These are phyloP conservation scores for Archips xylosteana DNA, from an alignment of 2,888 invertebrate genomes.

Conservation along the genomic window DNA sequence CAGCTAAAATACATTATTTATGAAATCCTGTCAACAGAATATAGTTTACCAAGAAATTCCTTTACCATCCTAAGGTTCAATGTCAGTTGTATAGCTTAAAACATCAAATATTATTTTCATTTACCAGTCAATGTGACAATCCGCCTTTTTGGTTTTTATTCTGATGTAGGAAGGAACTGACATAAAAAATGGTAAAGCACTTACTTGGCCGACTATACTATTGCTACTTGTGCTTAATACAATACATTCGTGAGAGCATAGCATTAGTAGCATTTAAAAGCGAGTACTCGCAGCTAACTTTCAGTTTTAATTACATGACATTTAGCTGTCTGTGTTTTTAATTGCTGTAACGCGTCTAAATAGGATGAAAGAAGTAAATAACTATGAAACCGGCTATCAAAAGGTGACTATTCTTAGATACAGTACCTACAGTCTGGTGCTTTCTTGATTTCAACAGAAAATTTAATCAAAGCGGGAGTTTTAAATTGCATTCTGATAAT, in stretches of 20 bases:
- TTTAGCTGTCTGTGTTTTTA: conserved; percentile 52
- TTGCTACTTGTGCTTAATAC: conserved; percentile 4
- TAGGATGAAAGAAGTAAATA: conserved; percentile 35
- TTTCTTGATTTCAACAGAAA: conserved; percentile 1
- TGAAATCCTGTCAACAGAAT: background rate
- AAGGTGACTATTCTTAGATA: conserved; percentile 10
- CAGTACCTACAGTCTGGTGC: background rate
- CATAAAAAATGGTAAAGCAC: too few relatives aligned
- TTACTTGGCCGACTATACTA: too few relatives aligned
- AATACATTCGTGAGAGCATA: conserved; percentile 52
- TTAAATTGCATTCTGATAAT: background rate
- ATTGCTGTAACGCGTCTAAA: conserved; percentile 51
- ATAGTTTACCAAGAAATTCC: background rate
- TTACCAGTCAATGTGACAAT: too few relatives aligned
- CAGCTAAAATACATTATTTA: background rate
- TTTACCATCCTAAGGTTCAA: too few relatives aligned
- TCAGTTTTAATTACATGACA: conserved; percentile 51
- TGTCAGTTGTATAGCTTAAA: too few relatives aligned
- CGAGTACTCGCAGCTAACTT: conserved; percentile 45
- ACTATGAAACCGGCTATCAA: conserved; percentile 11
- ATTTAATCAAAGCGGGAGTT: background rate
- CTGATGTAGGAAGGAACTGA: too few relatives aligned
- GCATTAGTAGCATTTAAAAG: conserved; percentile 22
- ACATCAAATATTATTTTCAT: too few relatives aligned
- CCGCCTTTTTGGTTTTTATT: too few relatives aligned